phyloP scores from a whole-genome alignment of 2,888 invertebrate genomes.

The Trimorus sp. region DNA sequence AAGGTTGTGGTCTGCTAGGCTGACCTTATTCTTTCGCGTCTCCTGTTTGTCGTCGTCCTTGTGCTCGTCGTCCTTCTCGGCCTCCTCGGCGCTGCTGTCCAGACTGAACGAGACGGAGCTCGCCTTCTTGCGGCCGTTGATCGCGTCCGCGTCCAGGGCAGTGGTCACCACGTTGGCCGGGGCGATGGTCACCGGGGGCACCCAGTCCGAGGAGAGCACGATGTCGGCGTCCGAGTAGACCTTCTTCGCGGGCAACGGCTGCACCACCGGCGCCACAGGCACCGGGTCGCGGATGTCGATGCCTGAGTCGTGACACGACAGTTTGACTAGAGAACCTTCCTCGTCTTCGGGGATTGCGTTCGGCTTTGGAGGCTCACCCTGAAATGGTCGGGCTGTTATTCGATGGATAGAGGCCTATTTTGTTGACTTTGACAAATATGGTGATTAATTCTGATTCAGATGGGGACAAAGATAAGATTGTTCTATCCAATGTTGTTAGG shows the following conservation, averaged over 20 bases:
- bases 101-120: slow-evolving; percentile 89
- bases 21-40: slow-evolving; percentile 90
- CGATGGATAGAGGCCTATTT: no score
- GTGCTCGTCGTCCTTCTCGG: slow-evolving; percentile 83
- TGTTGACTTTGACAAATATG: no score
- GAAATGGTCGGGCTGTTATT: no score
- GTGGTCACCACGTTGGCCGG: slow-evolving; percentile 83
- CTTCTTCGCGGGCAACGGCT: slow-evolving; percentile 86
- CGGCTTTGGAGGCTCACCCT: slow-evolving; percentile 77
- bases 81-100: slow-evolving; percentile 83
- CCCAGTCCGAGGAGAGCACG: slow-evolving; percentile 93
- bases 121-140: slow-evolving; percentile 85
- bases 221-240: slow-evolving; percentile 94
- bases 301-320: slow-evolving; percentile 94
- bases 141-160: no score
- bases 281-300: slow-evolving; percentile 92
- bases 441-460: no score
- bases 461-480: no score
- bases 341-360: slow-evolving; percentile 82
- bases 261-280: slow-evolving; percentile 84
- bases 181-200: slow-evolving; percentile 91
- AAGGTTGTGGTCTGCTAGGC: no score
- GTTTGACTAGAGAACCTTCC: slow-evolving; percentile 88
- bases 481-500: no score
- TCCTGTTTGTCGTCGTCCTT: slow-evolving; percentile 80